Percentiles rank a stretch among this genome's conserved stretches.
phyloP scores from a whole-genome alignment of 2,113 vertebrate species.

The Solenodon paradoxus region DNA sequence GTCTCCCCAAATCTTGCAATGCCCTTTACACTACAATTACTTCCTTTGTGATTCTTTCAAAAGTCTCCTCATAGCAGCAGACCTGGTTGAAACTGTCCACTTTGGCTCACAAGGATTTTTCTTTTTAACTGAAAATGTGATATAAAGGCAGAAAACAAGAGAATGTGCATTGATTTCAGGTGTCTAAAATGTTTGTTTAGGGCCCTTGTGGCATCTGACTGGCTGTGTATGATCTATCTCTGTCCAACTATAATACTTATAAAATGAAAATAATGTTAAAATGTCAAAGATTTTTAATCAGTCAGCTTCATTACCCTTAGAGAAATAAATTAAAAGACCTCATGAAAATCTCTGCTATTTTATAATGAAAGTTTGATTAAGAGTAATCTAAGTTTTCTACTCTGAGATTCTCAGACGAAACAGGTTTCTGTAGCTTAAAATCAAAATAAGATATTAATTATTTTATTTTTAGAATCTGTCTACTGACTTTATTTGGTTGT shows the following conservation, averaged over 20 bases:
- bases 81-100: not conserved
- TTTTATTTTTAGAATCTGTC: not conserved
- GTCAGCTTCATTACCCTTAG: not conserved
- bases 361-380: not conserved
- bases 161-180: not conserved
- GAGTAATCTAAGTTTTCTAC: not conserved
- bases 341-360: not conserved
- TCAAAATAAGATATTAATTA: not conserved
- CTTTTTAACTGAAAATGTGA: not conserved
- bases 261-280: not conserved
- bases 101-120: not conserved
- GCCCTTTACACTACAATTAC: conserved; percentile 41
- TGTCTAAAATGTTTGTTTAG: not conserved
- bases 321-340: not conserved
- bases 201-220: not conserved
- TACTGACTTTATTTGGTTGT: not conserved
- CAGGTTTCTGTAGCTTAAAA: not conserved
- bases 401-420: not conserved
- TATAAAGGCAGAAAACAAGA: not conserved
- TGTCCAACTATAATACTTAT: not conserved
- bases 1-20: conserved; percentile 18
- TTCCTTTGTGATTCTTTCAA: conserved; percentile 43
- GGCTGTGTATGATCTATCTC: not conserved
- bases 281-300: not conserved
- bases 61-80: conserved; percentile 1